Evolutionary conservation across 2,797 vertebrate genomes (phyloP).

Genomic region (Setipinna tenuifilis): DNA sequence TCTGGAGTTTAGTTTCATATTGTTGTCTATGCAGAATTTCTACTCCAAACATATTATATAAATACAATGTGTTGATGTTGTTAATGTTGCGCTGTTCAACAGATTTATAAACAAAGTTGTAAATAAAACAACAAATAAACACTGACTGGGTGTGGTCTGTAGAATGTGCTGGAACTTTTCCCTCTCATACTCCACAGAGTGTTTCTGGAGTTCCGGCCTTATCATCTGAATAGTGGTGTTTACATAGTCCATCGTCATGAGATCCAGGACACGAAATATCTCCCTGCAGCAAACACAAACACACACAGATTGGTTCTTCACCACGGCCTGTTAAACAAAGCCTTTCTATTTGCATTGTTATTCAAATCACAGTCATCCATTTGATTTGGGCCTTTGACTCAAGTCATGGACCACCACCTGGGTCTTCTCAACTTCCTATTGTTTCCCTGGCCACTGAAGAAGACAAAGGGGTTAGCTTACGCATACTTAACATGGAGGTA

Average conservation of each 20-base stretch:
- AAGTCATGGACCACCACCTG: not conserved
- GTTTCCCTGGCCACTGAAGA: not conserved
- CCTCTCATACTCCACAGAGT: slow-evolving; percentile 74
- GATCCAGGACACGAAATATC: slow-evolving; percentile 77
- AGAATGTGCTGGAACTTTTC: slow-evolving; percentile 73
- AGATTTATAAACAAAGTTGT: not conserved
- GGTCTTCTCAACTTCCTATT: not conserved
- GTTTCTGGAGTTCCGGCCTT: slow-evolving; percentile 67
- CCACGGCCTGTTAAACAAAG: not conserved
- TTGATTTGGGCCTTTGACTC: not conserved
- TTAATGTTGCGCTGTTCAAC: too few relatives aligned
- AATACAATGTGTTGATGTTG: too few relatives aligned
- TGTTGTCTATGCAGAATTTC: too few relatives aligned
- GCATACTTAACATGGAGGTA: not conserved
- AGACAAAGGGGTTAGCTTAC: not conserved
- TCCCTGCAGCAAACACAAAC: slow-evolving; percentile 62
- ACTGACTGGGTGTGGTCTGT: slow-evolving; percentile 75
- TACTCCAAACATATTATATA: too few relatives aligned
- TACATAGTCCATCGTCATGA: slow-evolving; percentile 74
- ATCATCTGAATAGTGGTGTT: slow-evolving; percentile 68
- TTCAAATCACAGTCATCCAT: not conserved
- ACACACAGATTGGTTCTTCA: too few relatives aligned
- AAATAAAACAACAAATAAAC: not conserved
- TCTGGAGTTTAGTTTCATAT: too few relatives aligned
- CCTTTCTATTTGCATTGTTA: not conserved